phyloP scores from a whole-genome alignment of 2,113 vertebrate species.

The Nettapus auritus region DNA sequence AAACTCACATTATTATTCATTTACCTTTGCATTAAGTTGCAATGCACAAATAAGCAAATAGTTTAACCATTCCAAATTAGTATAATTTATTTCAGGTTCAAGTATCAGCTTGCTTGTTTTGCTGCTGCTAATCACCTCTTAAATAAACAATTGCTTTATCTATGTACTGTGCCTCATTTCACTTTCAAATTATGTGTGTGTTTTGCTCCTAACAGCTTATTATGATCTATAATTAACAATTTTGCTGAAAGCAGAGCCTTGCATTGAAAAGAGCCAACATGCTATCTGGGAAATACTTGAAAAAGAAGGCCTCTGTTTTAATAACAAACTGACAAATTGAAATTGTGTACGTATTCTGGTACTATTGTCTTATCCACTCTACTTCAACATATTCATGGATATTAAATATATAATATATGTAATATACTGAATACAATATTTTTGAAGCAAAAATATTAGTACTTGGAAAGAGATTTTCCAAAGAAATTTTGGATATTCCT shows the following conservation, averaged over 20 bases:
- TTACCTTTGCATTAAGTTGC: constrained; percentile 48
- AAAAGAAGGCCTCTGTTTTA: constrained; percentile 55
- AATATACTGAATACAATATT: neutral
- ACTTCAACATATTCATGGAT: neutral
- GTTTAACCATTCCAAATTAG: constrained; percentile 67
- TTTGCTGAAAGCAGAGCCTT: constrained; percentile 75
- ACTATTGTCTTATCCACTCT: neutral
- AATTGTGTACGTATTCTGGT: neutral
- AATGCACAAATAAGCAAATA: constrained; percentile 59
- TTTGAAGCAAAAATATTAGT: neutral
- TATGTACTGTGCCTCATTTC: constrained; percentile 81
- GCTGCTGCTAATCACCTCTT: constrained; percentile 80
- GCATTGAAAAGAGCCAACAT: constrained; percentile 68
- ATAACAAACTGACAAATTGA: constrained; percentile 38
- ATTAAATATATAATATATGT: neutral
- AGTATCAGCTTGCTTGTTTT: constrained; percentile 79
- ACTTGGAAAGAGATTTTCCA: neutral
- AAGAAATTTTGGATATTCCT: neutral
- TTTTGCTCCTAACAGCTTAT: constrained; percentile 77
- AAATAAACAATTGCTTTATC: constrained; percentile 83
- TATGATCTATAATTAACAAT: constrained; percentile 81
- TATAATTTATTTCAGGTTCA: constrained; percentile 78
- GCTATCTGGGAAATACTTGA: constrained; percentile 60
- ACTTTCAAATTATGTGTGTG: constrained; percentile 81
- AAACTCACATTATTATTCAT: neutral